Percentiles rank a stretch among this genome's conserved stretches.
These are phyloP conservation scores for Phyllotreta striolata DNA, from an alignment of 2,888 invertebrate species.

Conservation along the genomic window DNA sequence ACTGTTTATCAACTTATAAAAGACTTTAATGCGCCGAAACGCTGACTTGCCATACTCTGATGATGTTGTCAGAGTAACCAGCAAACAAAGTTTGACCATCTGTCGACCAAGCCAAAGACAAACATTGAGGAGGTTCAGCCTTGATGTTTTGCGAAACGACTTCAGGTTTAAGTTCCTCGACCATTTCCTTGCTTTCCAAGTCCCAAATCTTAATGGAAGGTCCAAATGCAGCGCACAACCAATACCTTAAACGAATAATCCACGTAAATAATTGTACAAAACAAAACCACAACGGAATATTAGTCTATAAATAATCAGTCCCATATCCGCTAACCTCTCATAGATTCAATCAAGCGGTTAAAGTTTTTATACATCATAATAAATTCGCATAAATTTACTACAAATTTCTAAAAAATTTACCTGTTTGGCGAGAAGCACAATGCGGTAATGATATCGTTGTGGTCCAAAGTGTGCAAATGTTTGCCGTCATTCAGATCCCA, in stretches of 20 bases:
- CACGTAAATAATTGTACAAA: too few relatives aligned
- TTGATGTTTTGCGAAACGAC: slow-evolving; percentile 82
- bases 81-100: slow-evolving; percentile 99
- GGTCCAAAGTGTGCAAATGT: slow-evolving; percentile 97
- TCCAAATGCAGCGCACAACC: slow-evolving; percentile 99
- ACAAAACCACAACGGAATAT: too few relatives aligned
- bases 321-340: slow-evolving; percentile 62
- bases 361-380: slow-evolving; percentile 48
- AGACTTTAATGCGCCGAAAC: slow-evolving; percentile 71
- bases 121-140: slow-evolving; percentile 93
- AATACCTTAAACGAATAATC: slow-evolving; percentile 68
- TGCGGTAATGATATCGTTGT: slow-evolving; percentile 97
- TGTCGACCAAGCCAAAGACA: slow-evolving; percentile 98
- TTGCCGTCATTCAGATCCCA: slow-evolving; percentile 99
- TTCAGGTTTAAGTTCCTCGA: slow-evolving; percentile 97
- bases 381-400: slow-evolving; percentile 2
- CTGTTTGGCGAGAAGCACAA: slow-evolving; percentile 99
- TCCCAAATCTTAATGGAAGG: slow-evolving; percentile 99
- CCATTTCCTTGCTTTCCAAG: slow-evolving; percentile 98
- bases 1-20: slow-evolving; percentile 25
- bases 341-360: slow-evolving; percentile 56
- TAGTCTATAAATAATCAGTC: slow-evolving; percentile 52
- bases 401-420: slow-evolving; percentile 42
- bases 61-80: slow-evolving; percentile 97
- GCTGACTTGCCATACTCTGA: slow-evolving; percentile 98